These are phyloP conservation scores for Catostomus latipinnis DNA, from an alignment of 2,797 vertebrate species.

Conservation along the genomic window DNA sequence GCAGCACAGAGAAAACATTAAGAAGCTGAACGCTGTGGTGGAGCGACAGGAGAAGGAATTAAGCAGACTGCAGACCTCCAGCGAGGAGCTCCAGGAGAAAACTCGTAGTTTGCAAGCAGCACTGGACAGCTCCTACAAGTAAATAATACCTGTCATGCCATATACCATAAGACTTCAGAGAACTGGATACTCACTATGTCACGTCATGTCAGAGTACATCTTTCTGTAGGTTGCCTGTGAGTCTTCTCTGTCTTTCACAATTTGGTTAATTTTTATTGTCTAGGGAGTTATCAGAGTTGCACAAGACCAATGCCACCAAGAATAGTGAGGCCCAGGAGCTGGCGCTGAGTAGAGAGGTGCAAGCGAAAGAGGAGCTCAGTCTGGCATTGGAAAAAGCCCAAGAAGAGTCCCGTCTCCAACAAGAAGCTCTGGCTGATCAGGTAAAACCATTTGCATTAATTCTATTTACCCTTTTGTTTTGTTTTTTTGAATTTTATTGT, in stretches of 20 bases:
- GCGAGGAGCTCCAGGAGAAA: constrained; percentile 89
- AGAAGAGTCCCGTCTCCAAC: constrained; percentile 89
- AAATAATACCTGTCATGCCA: constrained; percentile 54
- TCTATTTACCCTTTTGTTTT: background rate
- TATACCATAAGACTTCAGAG: no score
- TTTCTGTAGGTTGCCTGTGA: background rate
- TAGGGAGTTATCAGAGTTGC: constrained; percentile 94
- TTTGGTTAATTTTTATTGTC: constrained; percentile 41
- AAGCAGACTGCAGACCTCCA: constrained; percentile 79
- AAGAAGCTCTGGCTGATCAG: constrained; percentile 91
- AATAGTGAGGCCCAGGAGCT: constrained; percentile 92
- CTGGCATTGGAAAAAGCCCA: constrained; percentile 87
- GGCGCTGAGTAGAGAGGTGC: constrained; percentile 86
- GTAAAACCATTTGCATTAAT: constrained; percentile 65
- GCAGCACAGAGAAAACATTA: constrained; percentile 96
- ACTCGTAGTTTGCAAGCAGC: constrained; percentile 92
- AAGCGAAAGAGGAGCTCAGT: constrained; percentile 89
- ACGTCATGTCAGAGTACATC: no score
- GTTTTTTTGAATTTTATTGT: background rate
- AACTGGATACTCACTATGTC: no score
- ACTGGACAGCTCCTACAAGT: constrained; percentile 93
- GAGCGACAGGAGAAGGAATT: constrained; percentile 92
- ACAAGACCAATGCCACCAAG: constrained; percentile 91
- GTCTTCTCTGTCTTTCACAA: background rate
- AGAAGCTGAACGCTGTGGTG: constrained; percentile 88